phyloP scores from a whole-genome alignment of 1,140 invertebrate species.

The Mycetomoellerius zeteki region DNA sequence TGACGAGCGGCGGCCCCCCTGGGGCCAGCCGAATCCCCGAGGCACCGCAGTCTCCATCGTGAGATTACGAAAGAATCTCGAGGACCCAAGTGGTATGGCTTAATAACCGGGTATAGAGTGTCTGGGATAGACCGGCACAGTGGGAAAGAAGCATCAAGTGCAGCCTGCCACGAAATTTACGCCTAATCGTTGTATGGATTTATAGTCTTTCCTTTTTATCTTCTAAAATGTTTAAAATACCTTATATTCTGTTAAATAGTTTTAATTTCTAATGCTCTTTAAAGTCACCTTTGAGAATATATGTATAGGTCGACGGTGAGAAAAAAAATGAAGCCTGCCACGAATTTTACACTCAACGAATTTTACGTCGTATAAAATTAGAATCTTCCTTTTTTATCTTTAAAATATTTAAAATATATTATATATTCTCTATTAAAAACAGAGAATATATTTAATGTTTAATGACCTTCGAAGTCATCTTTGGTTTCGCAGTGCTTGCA shows the following conservation, averaged over 20 bases:
- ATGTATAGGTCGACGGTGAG: no score
- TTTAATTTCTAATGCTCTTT: not conserved
- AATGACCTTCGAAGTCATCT: not conserved
- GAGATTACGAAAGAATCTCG: constrained; percentile 75
- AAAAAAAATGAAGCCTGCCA: no score
- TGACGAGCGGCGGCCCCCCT: constrained; percentile 51
- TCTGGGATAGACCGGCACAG: constrained; percentile 47
- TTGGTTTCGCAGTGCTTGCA: not conserved
- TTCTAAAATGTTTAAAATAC: not conserved
- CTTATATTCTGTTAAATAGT: no score
- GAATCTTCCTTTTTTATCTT: no score
- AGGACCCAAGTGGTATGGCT: constrained; percentile 67
- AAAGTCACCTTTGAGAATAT: no score
- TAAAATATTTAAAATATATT: no score
- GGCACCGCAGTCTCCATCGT: constrained; percentile 57
- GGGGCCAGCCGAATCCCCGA: constrained; percentile 66
- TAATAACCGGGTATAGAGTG: constrained; percentile 68
- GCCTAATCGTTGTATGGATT: not conserved
- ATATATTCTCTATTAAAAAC: no score
- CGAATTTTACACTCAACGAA: no score
- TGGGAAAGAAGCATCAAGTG: constrained; percentile 29
- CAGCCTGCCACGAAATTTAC: constrained; percentile 5
- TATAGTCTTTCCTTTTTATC: not conserved
- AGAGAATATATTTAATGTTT: constrained; percentile 6
- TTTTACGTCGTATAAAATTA: no score